Evolutionary conservation across 2,888 invertebrate species (phyloP).

Genomic region (Sinhomidia bicolor): DNA sequence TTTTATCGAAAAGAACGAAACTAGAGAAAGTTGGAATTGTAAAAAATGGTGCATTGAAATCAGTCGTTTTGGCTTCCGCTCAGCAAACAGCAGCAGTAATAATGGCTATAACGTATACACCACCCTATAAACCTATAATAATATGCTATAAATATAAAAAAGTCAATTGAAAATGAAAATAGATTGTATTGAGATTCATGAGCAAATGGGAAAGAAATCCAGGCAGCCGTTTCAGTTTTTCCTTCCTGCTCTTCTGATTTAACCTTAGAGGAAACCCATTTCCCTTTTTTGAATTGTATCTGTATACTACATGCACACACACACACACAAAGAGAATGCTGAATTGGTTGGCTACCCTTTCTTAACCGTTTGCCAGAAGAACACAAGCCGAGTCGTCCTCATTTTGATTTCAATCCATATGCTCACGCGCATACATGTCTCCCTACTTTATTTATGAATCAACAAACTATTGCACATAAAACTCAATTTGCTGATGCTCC

Average conservation of each 20-base stretch:
- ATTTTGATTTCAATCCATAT: background rate
- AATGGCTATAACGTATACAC: too few relatives aligned
- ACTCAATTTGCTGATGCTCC: background rate
- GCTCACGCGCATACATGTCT: background rate
- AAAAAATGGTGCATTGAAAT: background rate
- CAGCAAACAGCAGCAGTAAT: background rate
- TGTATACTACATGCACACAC: background rate
- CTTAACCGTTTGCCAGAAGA: background rate
- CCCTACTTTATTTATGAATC: background rate
- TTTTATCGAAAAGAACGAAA: background rate
- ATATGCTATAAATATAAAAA: background rate
- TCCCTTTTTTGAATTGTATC: background rate
- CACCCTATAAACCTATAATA: background rate
- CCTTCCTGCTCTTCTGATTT: background rate
- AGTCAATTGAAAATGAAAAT: background rate
- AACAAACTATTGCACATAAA: conserved; percentile 6
- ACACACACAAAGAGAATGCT: background rate
- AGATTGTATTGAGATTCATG: conserved; percentile 44
- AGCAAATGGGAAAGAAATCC: conserved; percentile 6
- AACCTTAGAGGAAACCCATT: background rate
- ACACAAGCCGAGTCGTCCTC: too few relatives aligned
- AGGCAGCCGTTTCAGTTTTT: background rate
- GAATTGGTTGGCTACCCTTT: background rate
- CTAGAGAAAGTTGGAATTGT: background rate
- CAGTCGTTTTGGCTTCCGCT: background rate